A percentile compares a stretch with the other conserved stretches of the same genome.
These are phyloP conservation scores for Steinernema feltiae DNA, from an alignment of 1,140 invertebrate genomes.

Conservation along the genomic window DNA sequence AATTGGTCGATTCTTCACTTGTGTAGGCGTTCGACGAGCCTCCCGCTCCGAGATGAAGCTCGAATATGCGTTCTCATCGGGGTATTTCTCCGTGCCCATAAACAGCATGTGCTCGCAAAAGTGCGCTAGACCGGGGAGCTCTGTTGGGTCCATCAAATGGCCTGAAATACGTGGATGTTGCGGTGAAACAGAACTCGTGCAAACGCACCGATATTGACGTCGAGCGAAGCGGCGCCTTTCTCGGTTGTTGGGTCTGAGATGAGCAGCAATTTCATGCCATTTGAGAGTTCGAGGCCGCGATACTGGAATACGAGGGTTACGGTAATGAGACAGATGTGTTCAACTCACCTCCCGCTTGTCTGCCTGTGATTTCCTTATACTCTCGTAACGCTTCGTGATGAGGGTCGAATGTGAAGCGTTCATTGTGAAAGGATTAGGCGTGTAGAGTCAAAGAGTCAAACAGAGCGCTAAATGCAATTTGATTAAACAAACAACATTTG, in stretches of 20 bases:
- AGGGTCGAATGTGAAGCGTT: too few species aligned
- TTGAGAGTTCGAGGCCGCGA: slow-evolving; percentile 73
- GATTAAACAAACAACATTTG: too few species aligned
- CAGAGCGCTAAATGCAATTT: too few species aligned
- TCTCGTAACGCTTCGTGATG: too few species aligned
- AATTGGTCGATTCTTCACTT: slow-evolving; percentile 79
- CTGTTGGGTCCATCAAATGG: slow-evolving; percentile 77
- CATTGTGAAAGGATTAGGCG: too few species aligned
- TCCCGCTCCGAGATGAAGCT: slow-evolving; percentile 76
- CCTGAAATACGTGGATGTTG: too few species aligned
- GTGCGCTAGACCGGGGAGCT: slow-evolving; percentile 83
- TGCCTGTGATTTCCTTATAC: too few species aligned
- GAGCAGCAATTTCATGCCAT: slow-evolving; percentile 79
- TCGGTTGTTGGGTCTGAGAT: slow-evolving; percentile 84
- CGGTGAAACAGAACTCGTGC: too few species aligned
- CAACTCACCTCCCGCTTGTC: too few species aligned
- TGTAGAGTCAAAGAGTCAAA: too few species aligned
- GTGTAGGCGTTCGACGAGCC: slow-evolving; percentile 83
- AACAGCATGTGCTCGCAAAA: slow-evolving; percentile 98
- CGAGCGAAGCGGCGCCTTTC: slow-evolving; percentile 76
- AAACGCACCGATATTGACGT: slow-evolving; percentile 62
- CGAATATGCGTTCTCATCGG: slow-evolving; percentile 76
- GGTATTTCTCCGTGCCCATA: slow-evolving; percentile 81
- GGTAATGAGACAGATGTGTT: too few species aligned
- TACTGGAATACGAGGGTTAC: slow-evolving; percentile 63